Evolutionary conservation across 2,888 invertebrate species (phyloP), one percentile per base, ranked within the genome.

Genomic region (Lutraria lutraria): DNA sequence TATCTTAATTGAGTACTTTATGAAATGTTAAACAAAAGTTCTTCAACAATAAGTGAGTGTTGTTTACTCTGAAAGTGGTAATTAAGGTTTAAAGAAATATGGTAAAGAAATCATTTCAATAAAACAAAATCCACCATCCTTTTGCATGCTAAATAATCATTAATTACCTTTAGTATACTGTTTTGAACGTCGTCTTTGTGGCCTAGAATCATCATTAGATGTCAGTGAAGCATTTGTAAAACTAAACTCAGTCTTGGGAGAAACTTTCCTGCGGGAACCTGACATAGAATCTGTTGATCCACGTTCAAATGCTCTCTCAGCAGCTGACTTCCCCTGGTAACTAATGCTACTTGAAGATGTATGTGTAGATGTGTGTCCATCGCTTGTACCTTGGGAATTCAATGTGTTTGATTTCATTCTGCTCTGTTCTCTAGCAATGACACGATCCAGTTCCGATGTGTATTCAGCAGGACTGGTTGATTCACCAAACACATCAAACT

Each of bases 371-470:
- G 88, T 88, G 19, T 68, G 87, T 10, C 88, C 85, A 31, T 90
- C 92, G 89, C 92, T 92, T 31, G 89, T 88, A 34, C 91, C 91
- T 60, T 90, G 92, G 31, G 92, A 91, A 84, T 90, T 89, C 29
- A 92, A 72, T 4, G 89, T 83, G 31, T 82, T 85, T 31, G 89
- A 90, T 63, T 90, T 92, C 21, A 79, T 76, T 34, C 92, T 54
- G 87, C 90, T 89, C 76, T 87, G 81, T 72, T 92, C 92, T 83
- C 92, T 79, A 0, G 92, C 92, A 83, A 92, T 90, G 16, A 92
- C 87, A 34, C 89, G 83, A 60, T 90, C 89, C 16, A 92, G 80
- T 82, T 92, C 92, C n/a, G 86, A 81, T n/a, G 88, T 90, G 84
- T 88, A 88, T 81, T 83, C 86, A 88, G 83, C 72, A n/a, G 87